A percentile compares a stretch with the other conserved stretches of the same genome.
phyloP scores from a whole-genome alignment of 2,113 vertebrate genomes.

The Petaurus breviceps region DNA sequence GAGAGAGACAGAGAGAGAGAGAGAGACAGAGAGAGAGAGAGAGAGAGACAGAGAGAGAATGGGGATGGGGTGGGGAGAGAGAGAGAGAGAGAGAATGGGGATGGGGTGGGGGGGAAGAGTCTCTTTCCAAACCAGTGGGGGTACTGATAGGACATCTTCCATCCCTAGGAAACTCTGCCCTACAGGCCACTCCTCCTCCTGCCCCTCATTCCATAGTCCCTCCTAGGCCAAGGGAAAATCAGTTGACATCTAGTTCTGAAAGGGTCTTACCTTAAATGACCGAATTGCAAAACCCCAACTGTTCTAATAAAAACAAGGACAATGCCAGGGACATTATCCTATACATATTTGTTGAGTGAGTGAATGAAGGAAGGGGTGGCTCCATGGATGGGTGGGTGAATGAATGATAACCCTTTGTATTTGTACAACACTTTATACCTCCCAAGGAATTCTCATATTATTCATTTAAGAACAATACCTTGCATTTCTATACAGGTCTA shows the following conservation, averaged over 20 bases:
- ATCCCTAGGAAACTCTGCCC: not conserved
- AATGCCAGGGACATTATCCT: not conserved
- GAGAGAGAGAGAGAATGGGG: too few species aligned
- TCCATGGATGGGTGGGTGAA: not conserved
- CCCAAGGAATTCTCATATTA: not conserved
- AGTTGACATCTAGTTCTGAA: not conserved
- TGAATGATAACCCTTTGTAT: not conserved
- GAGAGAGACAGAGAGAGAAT: too few species aligned
- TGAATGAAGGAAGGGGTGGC: not conserved
- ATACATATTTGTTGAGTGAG: not conserved
- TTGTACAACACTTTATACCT: not conserved
- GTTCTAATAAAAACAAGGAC: not conserved
- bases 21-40: too few species aligned
- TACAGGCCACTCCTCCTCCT: not conserved
- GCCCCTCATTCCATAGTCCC: not conserved
- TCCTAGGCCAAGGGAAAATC: not conserved
- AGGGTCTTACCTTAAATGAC: not conserved
- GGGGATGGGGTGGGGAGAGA: too few species aligned
- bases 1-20: too few species aligned
- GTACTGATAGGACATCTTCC: not conserved
- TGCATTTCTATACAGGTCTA: not conserved
- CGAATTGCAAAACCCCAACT: not conserved
- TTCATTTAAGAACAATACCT: not conserved
- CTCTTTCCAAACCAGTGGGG: not conserved
- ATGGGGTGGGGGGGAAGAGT: not conserved